phyloP scores from a whole-genome alignment of 2,888 invertebrate genomes.

The Dryococelus australis region DNA sequence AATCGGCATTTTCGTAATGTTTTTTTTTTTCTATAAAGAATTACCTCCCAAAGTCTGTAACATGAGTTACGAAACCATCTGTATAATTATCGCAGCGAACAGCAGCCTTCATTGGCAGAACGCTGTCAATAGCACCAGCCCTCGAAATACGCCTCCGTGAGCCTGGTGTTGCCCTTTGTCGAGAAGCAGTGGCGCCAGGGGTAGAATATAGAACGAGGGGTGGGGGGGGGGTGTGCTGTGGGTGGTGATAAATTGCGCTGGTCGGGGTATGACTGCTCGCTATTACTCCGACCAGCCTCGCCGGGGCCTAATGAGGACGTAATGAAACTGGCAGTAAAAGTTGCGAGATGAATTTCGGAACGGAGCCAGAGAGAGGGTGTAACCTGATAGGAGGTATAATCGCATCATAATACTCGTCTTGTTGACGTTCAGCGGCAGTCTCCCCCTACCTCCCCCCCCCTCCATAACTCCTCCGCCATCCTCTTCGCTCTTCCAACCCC shows the following conservation, averaged over 20 bases:
- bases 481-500: background rate
- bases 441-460: background rate
- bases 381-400: conserved; percentile 18
- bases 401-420: conserved; percentile 23
- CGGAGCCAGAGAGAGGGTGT: background rate
- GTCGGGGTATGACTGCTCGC: conserved; percentile 20
- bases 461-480: background rate
- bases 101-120: too few relatives aligned
- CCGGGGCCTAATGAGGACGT: conserved; percentile 21
- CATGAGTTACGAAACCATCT: too few relatives aligned
- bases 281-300: background rate
- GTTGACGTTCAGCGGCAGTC: conserved; percentile 12
- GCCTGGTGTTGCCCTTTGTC: too few relatives aligned
- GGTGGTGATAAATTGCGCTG: background rate
- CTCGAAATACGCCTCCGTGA: too few relatives aligned
- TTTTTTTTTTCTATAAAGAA: too few relatives aligned
- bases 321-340: conserved; percentile 24
- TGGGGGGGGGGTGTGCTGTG: background rate
- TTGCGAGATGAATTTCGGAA: conserved; percentile 7
- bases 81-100: too few relatives aligned
- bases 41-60: too few relatives aligned
- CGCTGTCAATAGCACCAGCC: too few relatives aligned
- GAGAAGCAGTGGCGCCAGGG: too few relatives aligned
- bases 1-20: too few relatives aligned
- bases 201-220: background rate